Conservation (phyloP, 2,797 vertebrate species). For the Pangasius krempfi region DNA sequence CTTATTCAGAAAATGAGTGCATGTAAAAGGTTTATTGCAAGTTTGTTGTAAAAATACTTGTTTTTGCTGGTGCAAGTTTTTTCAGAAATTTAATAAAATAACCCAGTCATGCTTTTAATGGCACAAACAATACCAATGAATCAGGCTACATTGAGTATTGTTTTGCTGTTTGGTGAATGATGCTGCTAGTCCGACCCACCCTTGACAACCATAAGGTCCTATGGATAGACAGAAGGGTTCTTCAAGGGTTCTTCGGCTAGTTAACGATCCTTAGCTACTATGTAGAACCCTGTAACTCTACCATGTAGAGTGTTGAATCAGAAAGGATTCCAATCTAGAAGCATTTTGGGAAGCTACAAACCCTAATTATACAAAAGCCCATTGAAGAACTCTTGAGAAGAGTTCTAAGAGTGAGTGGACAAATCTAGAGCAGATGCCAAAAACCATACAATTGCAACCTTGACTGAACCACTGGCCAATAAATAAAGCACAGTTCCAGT, state of each 20-base stretch:
- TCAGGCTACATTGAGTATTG: background rate
- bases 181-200: too few relatives aligned
- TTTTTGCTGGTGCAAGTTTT: background rate
- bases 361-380: background rate
- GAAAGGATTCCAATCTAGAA: background rate
- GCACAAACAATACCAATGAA: background rate
- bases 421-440: background rate
- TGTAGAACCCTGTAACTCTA: background rate
- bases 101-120: background rate
- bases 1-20: background rate
- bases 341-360: background rate
- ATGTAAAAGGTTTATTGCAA: background rate
- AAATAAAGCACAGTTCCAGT: background rate
- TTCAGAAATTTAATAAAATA: background rate
- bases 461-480: background rate
- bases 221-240: background rate
- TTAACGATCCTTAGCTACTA: background rate
- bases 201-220: background rate
- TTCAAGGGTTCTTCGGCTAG: background rate
- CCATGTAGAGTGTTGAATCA: background rate
- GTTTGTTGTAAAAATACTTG: background rate
- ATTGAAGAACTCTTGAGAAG: background rate
- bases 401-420: background rate
- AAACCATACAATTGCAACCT: background rate
- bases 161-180: background rate